Percentiles rank a stretch among this genome's conserved stretches.
Evolutionary conservation across 2,888 invertebrate species (phyloP).

Genomic region (Hirtodrosophila trivittata): DNA sequence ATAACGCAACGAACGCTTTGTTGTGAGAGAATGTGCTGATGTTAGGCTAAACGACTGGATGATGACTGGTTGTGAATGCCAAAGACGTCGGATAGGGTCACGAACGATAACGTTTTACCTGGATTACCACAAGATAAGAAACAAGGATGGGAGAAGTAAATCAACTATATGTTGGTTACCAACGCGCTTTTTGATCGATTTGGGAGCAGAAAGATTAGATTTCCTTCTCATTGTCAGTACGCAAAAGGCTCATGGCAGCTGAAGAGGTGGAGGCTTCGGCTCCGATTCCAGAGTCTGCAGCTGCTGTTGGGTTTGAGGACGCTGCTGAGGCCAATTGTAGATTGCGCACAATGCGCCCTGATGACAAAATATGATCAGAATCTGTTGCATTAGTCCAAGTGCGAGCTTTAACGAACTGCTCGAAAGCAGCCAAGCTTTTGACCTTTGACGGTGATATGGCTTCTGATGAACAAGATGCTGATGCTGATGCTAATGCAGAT

Average conservation of each 20-base stretch:
- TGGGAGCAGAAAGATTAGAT: constrained; percentile 42
- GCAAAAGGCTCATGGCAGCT: constrained; percentile 38
- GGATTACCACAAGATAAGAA: constrained; percentile 52
- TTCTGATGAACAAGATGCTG: constrained; percentile 40
- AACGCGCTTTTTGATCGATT: constrained; percentile 24
- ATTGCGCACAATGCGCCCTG: constrained; percentile 66
- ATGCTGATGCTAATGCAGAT: constrained; percentile 43
- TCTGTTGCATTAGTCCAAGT: constrained; percentile 63
- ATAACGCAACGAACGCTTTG: constrained; percentile 49
- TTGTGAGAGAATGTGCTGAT: constrained; percentile 46
- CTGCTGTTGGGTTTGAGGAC: not conserved
- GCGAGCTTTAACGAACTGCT: constrained; percentile 66
- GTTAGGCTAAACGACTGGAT: constrained; percentile 52
- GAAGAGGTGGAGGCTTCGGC: constrained; percentile 34
- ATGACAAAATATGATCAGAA: constrained; percentile 67
- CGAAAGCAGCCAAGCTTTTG: constrained; percentile 67
- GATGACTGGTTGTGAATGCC: constrained; percentile 24
- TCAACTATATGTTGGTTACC: constrained; percentile 45
- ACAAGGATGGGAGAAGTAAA: constrained; percentile 25
- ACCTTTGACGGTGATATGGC: constrained; percentile 57
- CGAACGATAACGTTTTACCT: constrained; percentile 62
- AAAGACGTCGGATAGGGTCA: constrained; percentile 34
- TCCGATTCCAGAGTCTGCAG: constrained; percentile 9
- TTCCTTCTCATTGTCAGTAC: constrained; percentile 57
- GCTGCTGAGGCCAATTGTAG: constrained; percentile 42